Percentiles rank a stretch among this genome's conserved stretches.
These are phyloP conservation scores for Stegostoma tigrinum DNA, from an alignment of 2,113 vertebrate species.

Conservation along the genomic window DNA sequence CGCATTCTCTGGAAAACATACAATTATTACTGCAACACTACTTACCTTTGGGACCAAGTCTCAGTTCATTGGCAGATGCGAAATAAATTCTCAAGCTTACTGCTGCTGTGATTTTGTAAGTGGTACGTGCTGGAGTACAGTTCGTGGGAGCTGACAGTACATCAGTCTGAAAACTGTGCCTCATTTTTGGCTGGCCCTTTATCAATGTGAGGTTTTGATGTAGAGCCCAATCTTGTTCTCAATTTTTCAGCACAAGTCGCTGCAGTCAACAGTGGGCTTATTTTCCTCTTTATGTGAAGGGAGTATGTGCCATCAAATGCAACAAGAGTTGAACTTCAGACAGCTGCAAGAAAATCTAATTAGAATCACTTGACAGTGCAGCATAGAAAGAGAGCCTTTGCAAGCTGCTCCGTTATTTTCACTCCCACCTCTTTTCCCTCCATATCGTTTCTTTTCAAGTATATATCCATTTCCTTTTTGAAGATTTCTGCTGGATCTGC, in stretches of 20 bases:
- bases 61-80: not conserved
- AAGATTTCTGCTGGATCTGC: not conserved
- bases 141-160: not conserved
- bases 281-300: not conserved
- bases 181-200: not conserved
- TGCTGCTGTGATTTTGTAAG: not conserved
- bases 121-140: not conserved
- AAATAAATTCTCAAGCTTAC: not conserved
- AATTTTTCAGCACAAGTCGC: not conserved
- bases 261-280: not conserved
- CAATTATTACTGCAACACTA: not conserved
- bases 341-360: not conserved
- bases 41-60: not conserved
- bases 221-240: not conserved
- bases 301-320: not conserved
- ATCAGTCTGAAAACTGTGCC: not conserved
- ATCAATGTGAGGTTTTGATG: not conserved
- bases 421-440: not conserved
- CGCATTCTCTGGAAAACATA: not conserved
- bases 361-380: not conserved
- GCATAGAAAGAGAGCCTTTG: not conserved
- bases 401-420: not conserved
- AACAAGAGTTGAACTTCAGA: not conserved
- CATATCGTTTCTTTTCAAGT: not conserved
- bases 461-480: not conserved